Conservation (phyloP, 2,113 vertebrate genomes). For the Corythoichthys haematopterus region DNA sequence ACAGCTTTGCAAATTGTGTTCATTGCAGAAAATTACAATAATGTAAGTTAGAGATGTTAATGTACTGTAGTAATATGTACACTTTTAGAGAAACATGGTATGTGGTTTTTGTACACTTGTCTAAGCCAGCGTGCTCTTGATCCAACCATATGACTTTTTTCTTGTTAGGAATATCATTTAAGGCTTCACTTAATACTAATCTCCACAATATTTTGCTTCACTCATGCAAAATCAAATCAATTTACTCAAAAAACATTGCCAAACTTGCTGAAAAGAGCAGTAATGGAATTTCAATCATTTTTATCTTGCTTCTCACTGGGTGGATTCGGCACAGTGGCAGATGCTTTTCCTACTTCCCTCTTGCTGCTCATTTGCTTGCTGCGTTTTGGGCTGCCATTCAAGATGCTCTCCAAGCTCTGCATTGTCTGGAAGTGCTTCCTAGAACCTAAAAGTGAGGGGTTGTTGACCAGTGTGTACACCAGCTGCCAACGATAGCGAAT, state of each 20-base stretch:
- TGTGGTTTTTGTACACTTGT: background rate
- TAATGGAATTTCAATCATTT: constrained; percentile 8
- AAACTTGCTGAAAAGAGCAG: background rate
- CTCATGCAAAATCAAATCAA: background rate
- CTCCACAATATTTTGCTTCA: background rate
- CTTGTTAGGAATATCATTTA: background rate
- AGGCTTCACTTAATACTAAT: background rate
- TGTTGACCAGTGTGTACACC: constrained; percentile 82
- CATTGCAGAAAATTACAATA: no score
- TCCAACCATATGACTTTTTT: background rate
- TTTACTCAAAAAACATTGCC: background rate
- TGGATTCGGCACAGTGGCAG: background rate
- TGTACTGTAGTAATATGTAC: background rate
- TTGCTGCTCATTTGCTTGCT: constrained; percentile 31
- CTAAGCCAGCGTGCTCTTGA: background rate
- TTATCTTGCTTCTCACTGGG: constrained; percentile 27
- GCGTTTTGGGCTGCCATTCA: constrained; percentile 61
- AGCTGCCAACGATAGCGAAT: constrained; percentile 77
- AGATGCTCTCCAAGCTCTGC: constrained; percentile 12
- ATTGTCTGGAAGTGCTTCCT: constrained; percentile 73
- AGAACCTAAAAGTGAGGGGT: constrained; percentile 75
- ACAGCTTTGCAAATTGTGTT: background rate
- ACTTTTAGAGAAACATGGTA: background rate
- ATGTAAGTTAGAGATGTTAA: background rate
- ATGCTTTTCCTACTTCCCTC: constrained; percentile 6